Base-by-base conservation (phyloP, 2,113 vertebrate genomes). In the Tinamus guttatus region DNA sequence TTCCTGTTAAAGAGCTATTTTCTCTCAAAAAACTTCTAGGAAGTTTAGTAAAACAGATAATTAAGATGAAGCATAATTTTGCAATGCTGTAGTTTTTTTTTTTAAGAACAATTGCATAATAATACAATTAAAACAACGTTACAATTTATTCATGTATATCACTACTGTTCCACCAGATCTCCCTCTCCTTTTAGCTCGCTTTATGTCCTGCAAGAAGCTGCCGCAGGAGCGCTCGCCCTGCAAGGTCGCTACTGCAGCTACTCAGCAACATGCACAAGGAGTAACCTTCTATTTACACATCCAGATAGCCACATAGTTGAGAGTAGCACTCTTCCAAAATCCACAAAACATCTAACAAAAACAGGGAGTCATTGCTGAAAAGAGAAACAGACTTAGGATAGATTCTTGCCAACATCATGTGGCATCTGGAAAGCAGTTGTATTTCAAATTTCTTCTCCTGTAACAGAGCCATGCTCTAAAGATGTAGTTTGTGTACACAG, bases 401-500 rank as follows among this genome's bases (percentile, higher is more conserved):
- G 58, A 13, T 7, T 69, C 3, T 75, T 90, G 21, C 12, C 9
- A 32, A 38, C 24, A n/a, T 24, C 24, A 24, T 5, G 0, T 54
- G 76, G 36, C n/a, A 52, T 56, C 28, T 27, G 47, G 40, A 75
- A 16, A 11, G 12, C 40, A 67, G 40, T 7, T 20, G 58, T 30
- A 41, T 16, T 5, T 36, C 15, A 17, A 16, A 18, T 32, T 62
- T 41, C 7, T 81, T 47, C 6, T 51, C 6, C 1, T 32, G 21
- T 10, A 75, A 27, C 19, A 52, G 1, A 12, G 41, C 36, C 3
- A 17, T 20, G 60, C 14, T 49, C 16, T 59, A 49, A 67, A 74
- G 38, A 32, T 17, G 19, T 1, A 9, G 4, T 70, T 54, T 11
- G 65, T 10, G 10, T 32, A n/a, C 20, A 80, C 0, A 0, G n/a